These are phyloP conservation scores for Nannospalax galili DNA, from an alignment of 2,113 vertebrate genomes.

Conservation along the genomic window DNA sequence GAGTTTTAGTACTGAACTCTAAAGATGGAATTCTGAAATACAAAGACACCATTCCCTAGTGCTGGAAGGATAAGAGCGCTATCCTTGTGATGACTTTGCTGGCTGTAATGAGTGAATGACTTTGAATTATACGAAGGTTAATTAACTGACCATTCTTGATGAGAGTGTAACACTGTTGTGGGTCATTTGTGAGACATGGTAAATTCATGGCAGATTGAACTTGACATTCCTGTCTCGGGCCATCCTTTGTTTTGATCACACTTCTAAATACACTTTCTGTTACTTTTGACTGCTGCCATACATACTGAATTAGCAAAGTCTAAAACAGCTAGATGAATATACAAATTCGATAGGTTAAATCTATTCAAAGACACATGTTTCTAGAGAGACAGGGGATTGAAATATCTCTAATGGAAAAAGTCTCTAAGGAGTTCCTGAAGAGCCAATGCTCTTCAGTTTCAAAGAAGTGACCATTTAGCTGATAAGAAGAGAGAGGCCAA, in stretches of 20 bases:
- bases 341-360: neutral
- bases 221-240: constrained; percentile 9
- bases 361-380: neutral
- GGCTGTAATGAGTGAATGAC: constrained; percentile 65
- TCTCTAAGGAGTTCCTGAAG: neutral
- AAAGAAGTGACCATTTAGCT: neutral
- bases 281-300: neutral
- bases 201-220: constrained; percentile 53
- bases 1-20: neutral
- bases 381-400: neutral
- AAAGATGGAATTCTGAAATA: neutral
- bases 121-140: constrained; percentile 76
- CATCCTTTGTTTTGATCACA: constrained; percentile 30
- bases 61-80: neutral
- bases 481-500: neutral
- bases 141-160: constrained; percentile 75
- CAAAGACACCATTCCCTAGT: neutral
- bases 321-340: neutral
- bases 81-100: constrained; percentile 69
- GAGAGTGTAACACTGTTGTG: constrained; percentile 55
- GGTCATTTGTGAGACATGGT: constrained; percentile 63
- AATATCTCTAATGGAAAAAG: neutral
- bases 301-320: neutral
- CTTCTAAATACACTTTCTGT: constrained; percentile 37
- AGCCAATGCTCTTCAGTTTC: neutral